These are phyloP conservation scores for Willisornis vidua DNA, from an alignment of 2,113 vertebrate species.

Conservation along the genomic window DNA sequence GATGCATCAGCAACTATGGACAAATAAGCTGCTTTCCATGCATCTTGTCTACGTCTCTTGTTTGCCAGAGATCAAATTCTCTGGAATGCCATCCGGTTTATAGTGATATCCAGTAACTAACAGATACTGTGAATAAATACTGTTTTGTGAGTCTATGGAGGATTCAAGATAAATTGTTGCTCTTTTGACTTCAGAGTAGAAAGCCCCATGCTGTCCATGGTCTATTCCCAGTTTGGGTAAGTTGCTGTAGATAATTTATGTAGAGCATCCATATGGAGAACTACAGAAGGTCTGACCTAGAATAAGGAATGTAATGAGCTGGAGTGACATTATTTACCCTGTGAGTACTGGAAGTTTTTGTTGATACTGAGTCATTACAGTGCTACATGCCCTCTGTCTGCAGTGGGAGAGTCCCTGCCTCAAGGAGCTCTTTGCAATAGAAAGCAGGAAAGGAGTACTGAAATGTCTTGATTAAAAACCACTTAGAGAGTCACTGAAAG, in stretches of 20 bases:
- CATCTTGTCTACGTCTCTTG: background rate
- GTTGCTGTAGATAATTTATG: background rate
- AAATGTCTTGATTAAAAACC: constrained; percentile 1
- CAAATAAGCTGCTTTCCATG: background rate
- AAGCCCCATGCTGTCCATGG: background rate
- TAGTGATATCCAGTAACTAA: background rate
- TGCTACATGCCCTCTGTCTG: background rate
- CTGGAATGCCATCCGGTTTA: background rate
- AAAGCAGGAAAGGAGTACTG: background rate
- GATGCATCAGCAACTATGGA: background rate
- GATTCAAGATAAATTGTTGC: background rate
- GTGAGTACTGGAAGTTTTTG: background rate
- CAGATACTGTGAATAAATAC: background rate
- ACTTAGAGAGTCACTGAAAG: background rate
- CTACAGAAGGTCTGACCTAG: background rate
- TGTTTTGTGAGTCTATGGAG: background rate
- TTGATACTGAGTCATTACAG: background rate
- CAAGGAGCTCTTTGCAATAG: background rate
- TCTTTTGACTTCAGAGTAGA: background rate
- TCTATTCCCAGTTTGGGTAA: background rate
- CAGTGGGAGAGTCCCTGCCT: background rate
- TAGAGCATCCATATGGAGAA: background rate
- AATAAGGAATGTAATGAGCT: background rate
- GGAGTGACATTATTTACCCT: background rate
- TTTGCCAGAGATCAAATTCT: background rate